Evolutionary conservation across 2,888 invertebrate genomes (phyloP).

Genomic region (Geophilus truncorum): DNA sequence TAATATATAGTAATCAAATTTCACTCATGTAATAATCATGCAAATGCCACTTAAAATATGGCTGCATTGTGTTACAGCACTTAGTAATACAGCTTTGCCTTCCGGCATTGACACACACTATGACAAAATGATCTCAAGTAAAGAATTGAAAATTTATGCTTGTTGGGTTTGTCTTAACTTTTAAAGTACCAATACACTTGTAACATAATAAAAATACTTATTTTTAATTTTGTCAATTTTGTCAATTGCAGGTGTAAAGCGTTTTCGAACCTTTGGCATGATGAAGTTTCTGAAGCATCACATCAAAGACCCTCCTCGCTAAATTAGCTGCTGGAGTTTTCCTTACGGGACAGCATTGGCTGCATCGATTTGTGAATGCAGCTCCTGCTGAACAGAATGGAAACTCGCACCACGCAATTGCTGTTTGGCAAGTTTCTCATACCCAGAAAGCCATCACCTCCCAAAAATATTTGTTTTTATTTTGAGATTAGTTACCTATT

Average conservation of each 20-base stretch:
- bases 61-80: too few relatives aligned
- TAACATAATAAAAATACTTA: too few relatives aligned
- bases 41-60: too few relatives aligned
- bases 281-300: conserved; percentile 92
- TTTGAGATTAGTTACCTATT: conserved; percentile 19
- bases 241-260: conserved; percentile 59
- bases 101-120: too few relatives aligned
- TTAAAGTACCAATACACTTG: too few relatives aligned
- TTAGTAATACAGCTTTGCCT: too few relatives aligned
- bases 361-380: conserved; percentile 28
- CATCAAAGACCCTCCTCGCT: conserved; percentile 54
- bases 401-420: conserved; percentile 19
- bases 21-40: too few relatives aligned
- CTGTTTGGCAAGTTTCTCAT: conserved; percentile 27
- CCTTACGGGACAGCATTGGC: conserved; percentile 36
- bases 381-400: conserved; percentile 25
- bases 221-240: too few relatives aligned
- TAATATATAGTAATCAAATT: too few relatives aligned
- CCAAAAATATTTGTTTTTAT: conserved; percentile 12
- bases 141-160: too few relatives aligned
- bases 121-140: too few relatives aligned
- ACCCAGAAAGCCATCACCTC: conserved; percentile 23
- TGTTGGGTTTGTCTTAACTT: too few relatives aligned
- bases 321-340: conserved; percentile 22
- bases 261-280: conserved; percentile 94